Base-by-base conservation (phyloP, 2,888 invertebrate species). In the Colletes collaris region DNA sequence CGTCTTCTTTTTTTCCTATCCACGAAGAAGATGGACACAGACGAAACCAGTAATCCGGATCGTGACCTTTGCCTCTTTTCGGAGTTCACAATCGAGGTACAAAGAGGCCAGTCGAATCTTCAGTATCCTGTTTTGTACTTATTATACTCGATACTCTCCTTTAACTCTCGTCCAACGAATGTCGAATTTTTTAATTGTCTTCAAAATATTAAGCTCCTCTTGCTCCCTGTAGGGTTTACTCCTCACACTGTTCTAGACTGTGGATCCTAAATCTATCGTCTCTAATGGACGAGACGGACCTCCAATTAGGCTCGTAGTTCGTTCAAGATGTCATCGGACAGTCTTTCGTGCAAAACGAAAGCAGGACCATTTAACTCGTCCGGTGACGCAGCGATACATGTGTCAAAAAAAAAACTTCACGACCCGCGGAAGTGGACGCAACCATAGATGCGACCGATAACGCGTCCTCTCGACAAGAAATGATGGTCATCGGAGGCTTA, bases 41-140 rank as follows among this genome's bases (percentile, higher is more conserved):
- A 66, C 58, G 59, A 50, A 7, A 53, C 46, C 63, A 62, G 60
- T 62, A 35, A 70, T 74, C 65, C 53, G 71, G 76, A 83, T 78
- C 81, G 52, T 55, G 83, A 83, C 76, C 83, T 81, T 58, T 76
- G 70, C 44, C 73, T 67, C 63, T 49, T 62, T 67, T 55, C 27
- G 16, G 37, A 60, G n/a, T 40, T 55, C 46, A 6, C 50, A 37
- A 13, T 13, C 10, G 19, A 10, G 8, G 35, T 11, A 16, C 59
- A 11, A 11, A 52, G 35, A 27, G 37, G 13, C n/a, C 53, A 44
- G 55, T 40, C 52, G 52, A 16, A 19, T 46, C 53, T 8, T 55
- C 40, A 5, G 0, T 13, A 11, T n/a, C n/a, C 19, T 7, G 8
- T 44, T 27, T 50, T 27, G 16, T 10, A 10, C 4, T 27, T 46